Conservation (phyloP, 2,797 vertebrate genomes). For the Oreochromis grahami region DNA sequence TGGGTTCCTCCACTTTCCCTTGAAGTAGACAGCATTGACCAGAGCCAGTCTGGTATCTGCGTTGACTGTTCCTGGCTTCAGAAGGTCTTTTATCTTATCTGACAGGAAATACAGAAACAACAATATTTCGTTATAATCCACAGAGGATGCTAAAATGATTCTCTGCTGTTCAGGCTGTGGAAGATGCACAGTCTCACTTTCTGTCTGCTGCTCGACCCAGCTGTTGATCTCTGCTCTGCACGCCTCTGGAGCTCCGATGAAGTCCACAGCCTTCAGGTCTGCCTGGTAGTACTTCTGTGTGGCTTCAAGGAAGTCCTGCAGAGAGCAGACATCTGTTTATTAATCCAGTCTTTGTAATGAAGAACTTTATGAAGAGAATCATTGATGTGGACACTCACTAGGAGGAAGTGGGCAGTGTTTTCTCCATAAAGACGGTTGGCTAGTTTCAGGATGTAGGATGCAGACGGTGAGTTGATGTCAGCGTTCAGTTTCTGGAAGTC, state of each 20-base stretch:
- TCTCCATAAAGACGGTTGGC: slow-evolving; percentile 91
- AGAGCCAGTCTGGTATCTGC: too few relatives aligned
- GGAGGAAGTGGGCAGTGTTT: slow-evolving; percentile 79
- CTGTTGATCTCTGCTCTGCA: slow-evolving; percentile 75
- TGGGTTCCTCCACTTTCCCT: too few relatives aligned
- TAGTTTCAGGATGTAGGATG: slow-evolving; percentile 80
- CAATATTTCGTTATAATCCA: neutral
- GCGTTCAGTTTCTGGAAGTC: slow-evolving; percentile 77
- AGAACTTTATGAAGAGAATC: too few relatives aligned
- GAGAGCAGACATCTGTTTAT: neutral
- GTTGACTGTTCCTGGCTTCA: too few relatives aligned
- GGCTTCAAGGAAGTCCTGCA: slow-evolving; percentile 36
- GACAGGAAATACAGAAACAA: too few relatives aligned
- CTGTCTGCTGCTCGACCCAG: slow-evolving; percentile 90
- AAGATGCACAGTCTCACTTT: slow-evolving; percentile 75
- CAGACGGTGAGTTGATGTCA: slow-evolving; percentile 79
- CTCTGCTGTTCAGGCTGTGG: neutral
- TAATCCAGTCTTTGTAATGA: neutral
- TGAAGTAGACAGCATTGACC: too few relatives aligned
- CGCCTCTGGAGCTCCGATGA: too few relatives aligned
- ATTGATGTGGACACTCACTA: slow-evolving; percentile 43
- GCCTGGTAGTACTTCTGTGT: too few relatives aligned
- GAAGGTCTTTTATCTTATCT: too few relatives aligned
- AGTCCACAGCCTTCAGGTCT: too few relatives aligned
- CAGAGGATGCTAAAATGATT: neutral